A percentile compares a stretch with the other conserved stretches of the same genome.
Conservation (phyloP, 2,113 vertebrate species). For the Globicephala melas region DNA sequence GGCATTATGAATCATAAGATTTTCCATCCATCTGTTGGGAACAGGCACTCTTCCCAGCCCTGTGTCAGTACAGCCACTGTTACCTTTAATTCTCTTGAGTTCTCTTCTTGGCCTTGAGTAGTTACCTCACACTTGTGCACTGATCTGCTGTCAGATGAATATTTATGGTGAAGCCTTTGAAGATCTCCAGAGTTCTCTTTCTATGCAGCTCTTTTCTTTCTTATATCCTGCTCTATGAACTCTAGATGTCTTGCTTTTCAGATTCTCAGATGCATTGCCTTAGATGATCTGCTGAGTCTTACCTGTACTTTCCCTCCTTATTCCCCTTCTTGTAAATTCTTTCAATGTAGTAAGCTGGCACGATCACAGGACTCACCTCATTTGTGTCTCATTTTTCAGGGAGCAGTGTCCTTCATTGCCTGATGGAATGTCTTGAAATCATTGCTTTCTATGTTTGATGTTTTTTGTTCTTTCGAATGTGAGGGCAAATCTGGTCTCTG, state of each 20-base stretch:
- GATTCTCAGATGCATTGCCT: neutral
- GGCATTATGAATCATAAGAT: neutral
- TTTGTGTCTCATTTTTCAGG: neutral
- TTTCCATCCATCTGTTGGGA: neutral
- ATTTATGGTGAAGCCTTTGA: neutral
- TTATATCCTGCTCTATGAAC: neutral
- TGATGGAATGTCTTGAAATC: neutral
- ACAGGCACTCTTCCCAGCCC: neutral
- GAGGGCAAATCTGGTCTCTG: neutral
- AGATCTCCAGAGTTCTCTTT: neutral
- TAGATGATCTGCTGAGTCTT: neutral
- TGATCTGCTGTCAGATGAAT: neutral
- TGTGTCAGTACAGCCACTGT: neutral
- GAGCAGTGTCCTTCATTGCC: neutral
- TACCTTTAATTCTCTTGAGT: neutral
- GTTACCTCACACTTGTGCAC: neutral
- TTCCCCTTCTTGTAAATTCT: neutral
- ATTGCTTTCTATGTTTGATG: neutral
- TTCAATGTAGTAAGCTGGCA: neutral
- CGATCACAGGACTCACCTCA: neutral
- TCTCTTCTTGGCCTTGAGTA: neutral
- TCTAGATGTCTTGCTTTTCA: neutral
- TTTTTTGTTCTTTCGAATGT: neutral
- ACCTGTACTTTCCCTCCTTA: neutral
- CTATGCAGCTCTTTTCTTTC: neutral